Conservation (phyloP, 2,797 vertebrate genomes). For the Pempheris klunzingeri region DNA sequence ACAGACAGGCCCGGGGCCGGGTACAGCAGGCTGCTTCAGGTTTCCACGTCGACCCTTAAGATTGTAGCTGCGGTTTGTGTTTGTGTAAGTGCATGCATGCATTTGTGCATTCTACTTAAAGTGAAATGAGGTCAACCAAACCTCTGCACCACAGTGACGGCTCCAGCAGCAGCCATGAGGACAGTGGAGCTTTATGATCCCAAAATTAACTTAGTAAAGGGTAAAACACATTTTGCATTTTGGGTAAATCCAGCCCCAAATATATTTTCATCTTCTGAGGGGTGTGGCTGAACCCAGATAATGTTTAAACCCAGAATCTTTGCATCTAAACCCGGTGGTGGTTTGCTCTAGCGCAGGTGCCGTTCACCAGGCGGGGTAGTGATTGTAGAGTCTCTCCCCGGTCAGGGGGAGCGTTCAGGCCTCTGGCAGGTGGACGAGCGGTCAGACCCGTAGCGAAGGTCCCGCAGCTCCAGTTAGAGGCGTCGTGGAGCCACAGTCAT, state of each 20-base stretch:
- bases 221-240: slow-evolving; percentile 43
- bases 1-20: neutral
- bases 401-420: slow-evolving; percentile 32
- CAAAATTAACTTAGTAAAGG: slow-evolving; percentile 29
- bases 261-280: slow-evolving; percentile 13
- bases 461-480: slow-evolving; percentile 90
- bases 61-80: slow-evolving; percentile 47
- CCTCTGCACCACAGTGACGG: slow-evolving; percentile 36
- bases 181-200: neutral
- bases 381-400: slow-evolving; percentile 32
- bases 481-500: slow-evolving; percentile 91
- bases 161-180: slow-evolving; percentile 11
- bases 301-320: slow-evolving; percentile 31
- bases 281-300: slow-evolving; percentile 43
- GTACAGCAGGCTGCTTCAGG: slow-evolving; percentile 5
- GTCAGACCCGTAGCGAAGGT: slow-evolving; percentile 89
- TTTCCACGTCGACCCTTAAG: slow-evolving; percentile 3
- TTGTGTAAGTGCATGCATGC: slow-evolving; percentile 59
- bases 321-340: slow-evolving; percentile 27
- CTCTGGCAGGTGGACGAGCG: neutral
- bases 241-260: slow-evolving; percentile 44
- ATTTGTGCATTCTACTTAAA: slow-evolving; percentile 53
- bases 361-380: slow-evolving; percentile 12
- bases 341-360: slow-evolving; percentile 9
- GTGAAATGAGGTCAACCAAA: slow-evolving; percentile 25